Percentiles rank a stretch among this genome's conserved stretches.
Evolutionary conservation across 2,113 vertebrate species (phyloP).

Genomic region (Mionectes macconnelli): DNA sequence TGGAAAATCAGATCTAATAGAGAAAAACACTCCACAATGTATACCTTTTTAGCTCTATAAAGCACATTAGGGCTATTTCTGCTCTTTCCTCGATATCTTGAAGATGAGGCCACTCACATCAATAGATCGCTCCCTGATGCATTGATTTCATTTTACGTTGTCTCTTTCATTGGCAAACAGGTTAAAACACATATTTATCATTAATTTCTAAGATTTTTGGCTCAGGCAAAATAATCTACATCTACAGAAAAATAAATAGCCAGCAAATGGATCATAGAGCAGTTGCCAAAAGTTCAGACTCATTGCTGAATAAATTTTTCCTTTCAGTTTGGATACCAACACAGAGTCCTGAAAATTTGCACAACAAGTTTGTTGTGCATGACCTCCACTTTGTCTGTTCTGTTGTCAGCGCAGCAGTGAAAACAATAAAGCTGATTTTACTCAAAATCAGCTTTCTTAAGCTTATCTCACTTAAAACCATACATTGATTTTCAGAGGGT

Average conservation of each 20-base stretch:
- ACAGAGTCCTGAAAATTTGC: neutral
- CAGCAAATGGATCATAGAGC: constrained; percentile 46
- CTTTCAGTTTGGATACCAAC: constrained; percentile 5
- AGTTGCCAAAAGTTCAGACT: constrained; percentile 33
- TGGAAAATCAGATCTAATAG: neutral
- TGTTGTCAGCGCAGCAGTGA: neutral
- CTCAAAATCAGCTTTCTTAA: neutral
- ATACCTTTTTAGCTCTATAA: neutral
- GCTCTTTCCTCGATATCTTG: neutral
- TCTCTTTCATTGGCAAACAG: constrained; percentile 33
- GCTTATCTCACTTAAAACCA: neutral
- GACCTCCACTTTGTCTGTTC: neutral
- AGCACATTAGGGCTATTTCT: neutral
- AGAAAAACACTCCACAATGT: neutral
- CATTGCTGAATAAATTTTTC: constrained; percentile 32
- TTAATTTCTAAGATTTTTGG: constrained; percentile 43
- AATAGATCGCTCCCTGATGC: neutral
- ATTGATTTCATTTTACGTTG: constrained; percentile 31
- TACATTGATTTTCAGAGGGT: neutral
- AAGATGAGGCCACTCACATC: neutral
- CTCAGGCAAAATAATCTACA: constrained; percentile 34
- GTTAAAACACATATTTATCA: constrained; percentile 43
- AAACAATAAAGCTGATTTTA: neutral
- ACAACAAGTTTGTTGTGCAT: neutral
- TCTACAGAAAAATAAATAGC: constrained; percentile 48